These are phyloP conservation scores for Proteles cristata DNA, from an alignment of 2,113 vertebrate species.

Conservation along the genomic window DNA sequence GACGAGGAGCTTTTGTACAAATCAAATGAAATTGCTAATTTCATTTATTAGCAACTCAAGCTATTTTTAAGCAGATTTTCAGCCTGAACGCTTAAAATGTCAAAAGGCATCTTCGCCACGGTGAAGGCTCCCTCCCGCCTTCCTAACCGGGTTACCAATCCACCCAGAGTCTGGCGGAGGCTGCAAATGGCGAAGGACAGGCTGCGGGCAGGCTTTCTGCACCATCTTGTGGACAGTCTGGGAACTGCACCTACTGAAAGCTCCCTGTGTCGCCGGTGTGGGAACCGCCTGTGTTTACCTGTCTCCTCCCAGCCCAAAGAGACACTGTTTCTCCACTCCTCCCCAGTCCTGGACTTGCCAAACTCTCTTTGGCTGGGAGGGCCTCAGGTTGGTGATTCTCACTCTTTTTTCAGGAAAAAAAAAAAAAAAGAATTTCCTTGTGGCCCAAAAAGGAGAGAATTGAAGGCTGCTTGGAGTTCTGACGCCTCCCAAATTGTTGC, in stretches of 20 bases:
- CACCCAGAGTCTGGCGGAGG: no score
- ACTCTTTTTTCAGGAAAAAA: neutral
- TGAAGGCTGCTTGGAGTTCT: neutral
- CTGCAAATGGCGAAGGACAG: fast-evolving
- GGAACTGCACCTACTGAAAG: conserved; percentile 12
- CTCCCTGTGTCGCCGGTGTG: fast-evolving
- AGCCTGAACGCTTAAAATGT: neutral
- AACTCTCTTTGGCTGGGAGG: neutral
- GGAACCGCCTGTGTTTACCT: no score
- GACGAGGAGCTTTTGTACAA: neutral
- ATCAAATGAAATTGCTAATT: neutral
- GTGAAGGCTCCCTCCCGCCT: neutral
- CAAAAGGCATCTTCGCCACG: neutral
- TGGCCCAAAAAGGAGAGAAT: neutral
- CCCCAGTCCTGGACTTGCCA: neutral
- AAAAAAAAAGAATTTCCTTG: neutral
- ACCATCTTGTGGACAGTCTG: conserved; percentile 54
- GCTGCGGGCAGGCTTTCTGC: neutral
- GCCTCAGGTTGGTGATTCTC: neutral
- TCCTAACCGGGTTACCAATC: neutral
- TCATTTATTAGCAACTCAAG: neutral
- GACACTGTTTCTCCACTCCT: neutral
- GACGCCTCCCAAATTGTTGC: neutral
- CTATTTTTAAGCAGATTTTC: neutral
- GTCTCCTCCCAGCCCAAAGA: neutral